Evolutionary conservation across 2,113 vertebrate genomes (phyloP).

Genomic region (Hemichromis elongatus): DNA sequence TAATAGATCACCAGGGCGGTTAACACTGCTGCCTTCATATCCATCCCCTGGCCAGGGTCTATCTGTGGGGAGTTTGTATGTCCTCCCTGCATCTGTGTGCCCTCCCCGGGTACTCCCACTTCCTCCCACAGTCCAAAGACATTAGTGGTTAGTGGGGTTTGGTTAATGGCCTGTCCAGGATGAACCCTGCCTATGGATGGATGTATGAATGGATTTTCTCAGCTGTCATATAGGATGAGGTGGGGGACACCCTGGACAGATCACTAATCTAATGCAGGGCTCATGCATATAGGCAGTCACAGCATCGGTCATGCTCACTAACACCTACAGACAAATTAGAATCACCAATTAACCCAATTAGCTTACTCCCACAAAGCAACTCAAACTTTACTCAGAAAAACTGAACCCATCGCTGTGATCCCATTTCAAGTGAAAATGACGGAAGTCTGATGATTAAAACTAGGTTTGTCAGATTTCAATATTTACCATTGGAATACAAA

Average conservation of each 20-base stretch:
- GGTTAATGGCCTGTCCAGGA: not conserved
- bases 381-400: too few relatives aligned
- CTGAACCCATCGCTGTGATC: not conserved
- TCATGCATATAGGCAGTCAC: too few relatives aligned
- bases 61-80: not conserved
- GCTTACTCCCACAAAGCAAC: too few relatives aligned
- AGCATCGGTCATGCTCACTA: too few relatives aligned
- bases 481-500: not conserved
- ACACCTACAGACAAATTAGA: too few relatives aligned
- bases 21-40: not conserved
- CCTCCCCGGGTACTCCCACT: not conserved
- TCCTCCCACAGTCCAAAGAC: not conserved
- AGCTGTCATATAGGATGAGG: not conserved
- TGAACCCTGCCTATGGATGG: not conserved
- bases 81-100: not conserved
- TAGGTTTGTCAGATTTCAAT: not conserved
- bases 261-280: too few relatives aligned
- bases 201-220: not conserved
- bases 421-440: not conserved
- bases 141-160: not conserved
- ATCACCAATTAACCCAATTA: too few relatives aligned
- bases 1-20: not conserved
- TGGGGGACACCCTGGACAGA: too few relatives aligned
- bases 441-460: not conserved
- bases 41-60: not conserved